Evolutionary conservation across 2,888 invertebrate genomes (phyloP).

Genomic region (Zaprionus bogoriensis): DNA sequence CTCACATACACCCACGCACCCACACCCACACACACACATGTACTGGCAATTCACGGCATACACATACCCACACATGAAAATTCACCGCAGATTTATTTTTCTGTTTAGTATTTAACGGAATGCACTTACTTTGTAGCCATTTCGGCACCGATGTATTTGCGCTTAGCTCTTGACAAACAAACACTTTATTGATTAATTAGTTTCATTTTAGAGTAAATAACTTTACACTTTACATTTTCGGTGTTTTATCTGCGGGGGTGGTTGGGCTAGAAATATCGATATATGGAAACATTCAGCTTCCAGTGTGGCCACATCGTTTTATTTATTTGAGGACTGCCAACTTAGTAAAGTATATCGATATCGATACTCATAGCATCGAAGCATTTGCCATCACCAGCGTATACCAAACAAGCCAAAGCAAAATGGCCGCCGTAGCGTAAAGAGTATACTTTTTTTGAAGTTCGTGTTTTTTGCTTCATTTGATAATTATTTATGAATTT

Average conservation of each 20-base stretch:
- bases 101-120: neutral
- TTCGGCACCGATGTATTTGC: conserved; percentile 8
- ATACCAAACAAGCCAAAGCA: conserved; percentile 57
- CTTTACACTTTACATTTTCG: conserved; percentile 47
- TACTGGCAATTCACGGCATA: conserved; percentile 26
- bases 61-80: conserved; percentile 25
- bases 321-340: conserved; percentile 23
- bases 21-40: conserved; percentile 25
- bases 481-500: conserved; percentile 61
- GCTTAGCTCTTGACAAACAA: conserved; percentile 7
- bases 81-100: conserved; percentile 12
- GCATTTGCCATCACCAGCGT: conserved; percentile 33
- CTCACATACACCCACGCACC: conserved; percentile 54
- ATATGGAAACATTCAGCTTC: neutral
- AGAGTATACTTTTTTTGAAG: conserved; percentile 62
- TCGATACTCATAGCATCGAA: conserved; percentile 7
- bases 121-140: conserved; percentile 65
- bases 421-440: conserved; percentile 69
- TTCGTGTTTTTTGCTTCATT: conserved; percentile 76
- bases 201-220: conserved; percentile 47
- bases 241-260: conserved; percentile 41
- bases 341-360: neutral
- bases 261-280: conserved; percentile 30
- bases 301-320: conserved; percentile 9
- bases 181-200: conserved; percentile 40